phyloP scores from a whole-genome alignment of 2,113 vertebrate genomes.

The Columbina picui region DNA sequence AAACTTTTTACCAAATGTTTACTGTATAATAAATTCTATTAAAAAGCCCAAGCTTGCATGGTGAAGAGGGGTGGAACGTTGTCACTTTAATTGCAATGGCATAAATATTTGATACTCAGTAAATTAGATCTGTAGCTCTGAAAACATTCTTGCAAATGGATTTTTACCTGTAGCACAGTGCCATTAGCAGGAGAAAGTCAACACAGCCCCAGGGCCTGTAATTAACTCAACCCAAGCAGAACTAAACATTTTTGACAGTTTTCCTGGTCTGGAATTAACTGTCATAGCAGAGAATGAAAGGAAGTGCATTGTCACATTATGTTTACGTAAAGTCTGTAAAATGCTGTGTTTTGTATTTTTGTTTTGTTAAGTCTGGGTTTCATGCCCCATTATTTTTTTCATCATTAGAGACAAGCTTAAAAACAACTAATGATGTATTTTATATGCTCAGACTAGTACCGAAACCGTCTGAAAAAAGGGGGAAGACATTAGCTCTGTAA shows the following conservation, averaged over 20 bases:
- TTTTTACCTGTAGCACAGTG: slow-evolving; percentile 94
- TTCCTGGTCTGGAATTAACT: slow-evolving; percentile 96
- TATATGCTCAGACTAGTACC: slow-evolving; percentile 50
- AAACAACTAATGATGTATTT: slow-evolving; percentile 80
- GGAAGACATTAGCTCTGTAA: slow-evolving; percentile 70
- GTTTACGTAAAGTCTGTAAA: slow-evolving; percentile 83
- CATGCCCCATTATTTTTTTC: slow-evolving; percentile 81
- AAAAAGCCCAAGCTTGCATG: slow-evolving; percentile 51
- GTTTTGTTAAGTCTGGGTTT: slow-evolving; percentile 71
- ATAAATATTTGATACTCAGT: slow-evolving; percentile 95
- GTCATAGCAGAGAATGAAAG: slow-evolving; percentile 93
- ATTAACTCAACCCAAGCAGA: slow-evolving; percentile 97
- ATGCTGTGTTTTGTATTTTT: slow-evolving; percentile 77
- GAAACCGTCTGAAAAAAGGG: slow-evolving; percentile 23
- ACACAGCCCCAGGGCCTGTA: slow-evolving; percentile 88
- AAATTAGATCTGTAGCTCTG: slow-evolving; percentile 93
- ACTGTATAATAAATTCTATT: slow-evolving; percentile 72
- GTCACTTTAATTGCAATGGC: slow-evolving; percentile 88
- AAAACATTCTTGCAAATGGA: slow-evolving; percentile 92
- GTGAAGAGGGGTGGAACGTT: slow-evolving; percentile 67
- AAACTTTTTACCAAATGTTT: slow-evolving; percentile 72
- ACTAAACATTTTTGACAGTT: slow-evolving; percentile 99
- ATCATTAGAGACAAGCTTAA: slow-evolving; percentile 83
- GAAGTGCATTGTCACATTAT: slow-evolving; percentile 93
- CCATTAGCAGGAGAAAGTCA: slow-evolving; percentile 90